A percentile compares a stretch with the other conserved stretches of the same genome.
phyloP scores from a whole-genome alignment of 2,888 invertebrate species.

The Lamproptera curius region DNA sequence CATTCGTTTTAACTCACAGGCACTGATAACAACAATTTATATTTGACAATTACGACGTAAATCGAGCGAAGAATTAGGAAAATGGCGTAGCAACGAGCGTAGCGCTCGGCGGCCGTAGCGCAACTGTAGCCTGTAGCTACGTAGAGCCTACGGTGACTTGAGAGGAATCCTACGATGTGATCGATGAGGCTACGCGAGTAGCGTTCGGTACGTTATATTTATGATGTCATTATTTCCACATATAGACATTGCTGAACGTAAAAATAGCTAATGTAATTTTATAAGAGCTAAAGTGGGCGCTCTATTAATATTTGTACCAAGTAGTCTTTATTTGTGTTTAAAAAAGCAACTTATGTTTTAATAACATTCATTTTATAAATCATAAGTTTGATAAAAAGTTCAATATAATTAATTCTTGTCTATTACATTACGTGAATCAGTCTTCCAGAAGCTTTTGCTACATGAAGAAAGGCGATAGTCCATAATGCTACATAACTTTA shows the following conservation, averaged over 20 bases:
- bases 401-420: too few species aligned
- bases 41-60: neutral
- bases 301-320: too few species aligned
- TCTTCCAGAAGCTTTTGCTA: too few species aligned
- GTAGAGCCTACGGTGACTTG: conserved; percentile 34
- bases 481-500: too few species aligned
- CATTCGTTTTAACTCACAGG: conserved; percentile 11
- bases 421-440: too few species aligned
- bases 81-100: conserved; percentile 52
- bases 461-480: too few species aligned
- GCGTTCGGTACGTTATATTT: conserved; percentile 27
- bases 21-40: conserved; percentile 22
- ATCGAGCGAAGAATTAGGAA: conserved; percentile 23
- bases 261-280: too few species aligned
- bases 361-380: too few species aligned
- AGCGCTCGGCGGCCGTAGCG: conserved; percentile 50
- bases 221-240: conserved; percentile 29
- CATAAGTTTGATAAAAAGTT: too few species aligned
- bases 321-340: too few species aligned
- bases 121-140: conserved; percentile 45
- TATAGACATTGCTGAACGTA: conserved; percentile 12
- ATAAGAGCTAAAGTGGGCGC: too few species aligned
- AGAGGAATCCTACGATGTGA: conserved; percentile 36
- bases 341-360: too few species aligned
- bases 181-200: conserved; percentile 39